Percentiles rank a stretch among this genome's conserved stretches.
Evolutionary conservation across 2,113 vertebrate genomes (phyloP).

Genomic region (Astur gentilis): DNA sequence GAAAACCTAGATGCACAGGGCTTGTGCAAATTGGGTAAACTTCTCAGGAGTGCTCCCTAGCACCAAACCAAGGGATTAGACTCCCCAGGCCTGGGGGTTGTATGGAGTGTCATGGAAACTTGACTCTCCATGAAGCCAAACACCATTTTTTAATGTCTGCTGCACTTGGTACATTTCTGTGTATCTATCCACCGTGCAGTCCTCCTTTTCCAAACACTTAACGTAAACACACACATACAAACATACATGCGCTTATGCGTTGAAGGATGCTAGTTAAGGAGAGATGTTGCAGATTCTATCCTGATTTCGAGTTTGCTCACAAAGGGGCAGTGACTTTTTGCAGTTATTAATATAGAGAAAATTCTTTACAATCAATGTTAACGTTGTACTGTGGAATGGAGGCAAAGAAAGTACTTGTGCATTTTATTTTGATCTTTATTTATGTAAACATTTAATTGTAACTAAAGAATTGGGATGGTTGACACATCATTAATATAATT

Average conservation of each 20-base stretch:
- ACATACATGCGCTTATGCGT: neutral
- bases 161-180: neutral
- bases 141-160: neutral
- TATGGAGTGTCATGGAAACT: neutral
- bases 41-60: neutral
- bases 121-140: neutral
- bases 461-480: neutral
- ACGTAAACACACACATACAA: neutral
- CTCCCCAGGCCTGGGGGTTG: neutral
- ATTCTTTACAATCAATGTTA: neutral
- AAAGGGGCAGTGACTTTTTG: neutral
- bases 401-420: neutral
- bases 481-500: neutral
- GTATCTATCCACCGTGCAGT: neutral
- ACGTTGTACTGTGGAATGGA: neutral
- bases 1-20: neutral
- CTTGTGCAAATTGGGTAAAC: neutral
- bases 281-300: neutral
- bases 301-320: neutral
- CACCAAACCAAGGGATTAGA: neutral
- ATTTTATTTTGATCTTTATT: neutral
- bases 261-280: neutral
- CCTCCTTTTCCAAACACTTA: neutral
- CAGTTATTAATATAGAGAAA: neutral
- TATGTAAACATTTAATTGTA: neutral